Evolutionary conservation across 2,797 vertebrate species (phyloP), one percentile per base, ranked within the genome.

Genomic region (Amazona finschi): DNA sequence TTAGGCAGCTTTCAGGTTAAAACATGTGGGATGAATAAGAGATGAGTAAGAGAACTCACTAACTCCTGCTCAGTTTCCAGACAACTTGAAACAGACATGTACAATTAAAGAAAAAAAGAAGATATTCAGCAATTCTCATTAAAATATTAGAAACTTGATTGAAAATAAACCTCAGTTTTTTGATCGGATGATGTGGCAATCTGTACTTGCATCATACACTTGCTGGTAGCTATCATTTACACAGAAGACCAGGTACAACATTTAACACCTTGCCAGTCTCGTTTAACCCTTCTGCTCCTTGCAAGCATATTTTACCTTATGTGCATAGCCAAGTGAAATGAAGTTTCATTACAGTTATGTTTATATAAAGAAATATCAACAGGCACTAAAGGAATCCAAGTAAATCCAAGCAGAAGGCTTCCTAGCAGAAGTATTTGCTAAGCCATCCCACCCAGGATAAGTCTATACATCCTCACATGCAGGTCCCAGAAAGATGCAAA

Each of bases 61-160:
- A 77, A 28, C 41, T 87, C 61, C 55, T 73, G 39, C 21, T 4
- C n/a, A 70, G 36, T 50, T 90, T 90, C 81, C 87, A 95, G 65
- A 87, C 62, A 91, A 86, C 92, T 84, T 61, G 88, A 81, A 94
- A 88, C n/a, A 83, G 55, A 53, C 12, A 64, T 19, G 76, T 73
- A 60, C 44, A 73, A 76, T 93, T 83, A 8, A 22, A 36, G 72
- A 78, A 47, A 15, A 7, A 55, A 55, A 43, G 20, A 90, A 82
- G 12, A 94, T 25, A 70, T 83, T 65, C 24, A 67, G 41, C 55
- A 82, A 46, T 73, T 82, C 18, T 60, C 41, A 85, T 25, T 38
- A 64, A 87, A 14, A 71, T 5, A 3, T 28, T 62, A 62, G 28
- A 76, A 76, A 73, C 12, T 33, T 46, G 52, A 89, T 60, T 90